Base-by-base conservation (phyloP, 2,888 invertebrate species). In the Hofmannophila pseudospretella region DNA sequence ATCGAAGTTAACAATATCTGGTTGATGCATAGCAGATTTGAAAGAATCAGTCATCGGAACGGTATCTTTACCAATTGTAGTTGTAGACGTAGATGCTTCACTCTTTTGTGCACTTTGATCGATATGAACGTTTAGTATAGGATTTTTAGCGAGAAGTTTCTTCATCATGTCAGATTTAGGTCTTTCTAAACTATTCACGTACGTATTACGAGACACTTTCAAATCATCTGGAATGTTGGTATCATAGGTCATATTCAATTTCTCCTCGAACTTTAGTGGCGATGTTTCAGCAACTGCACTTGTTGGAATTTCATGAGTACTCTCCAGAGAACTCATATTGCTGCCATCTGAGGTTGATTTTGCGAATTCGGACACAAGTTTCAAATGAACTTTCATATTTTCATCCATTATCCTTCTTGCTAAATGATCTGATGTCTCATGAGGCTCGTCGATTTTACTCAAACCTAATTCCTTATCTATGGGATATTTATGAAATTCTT, bases 141-240 rank as follows among this genome's bases (percentile, higher is more conserved):
- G 88, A 49, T 87, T 88, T 58, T 86, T 88, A 2, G 86, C 85
- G 23, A 89, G 72, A 7, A 88, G 48, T 54, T 90, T 90, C 42
- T 89, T 90, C 70, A 90, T 89, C 58, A 89, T 85, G 20, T 90
- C 89, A 1, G 90, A 90, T 67, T 90, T 91, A 1, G 90, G 89
- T 48, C 90, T 75, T 56, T 92, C 92, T 51, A 90, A 69, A 48
- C 89, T 90, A 26, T 90, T 90, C 1, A 68, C 87, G 42, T 90
- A 86, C 4, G 90, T 85, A 58, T 88, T 89, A 28, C 90, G 76
- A 1, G 90, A 90, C 8, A 90, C 89, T 74, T 91, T 91, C 40
- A 91, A 74, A 54, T 91, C 90, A 59, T 90, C 90, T 4, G 90
- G 89, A 42, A 90, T 82, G 45, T 91, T 91, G 0, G 89, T 90